phyloP scores from a whole-genome alignment of 1,140 invertebrate genomes.

The Arion vulgaris region DNA sequence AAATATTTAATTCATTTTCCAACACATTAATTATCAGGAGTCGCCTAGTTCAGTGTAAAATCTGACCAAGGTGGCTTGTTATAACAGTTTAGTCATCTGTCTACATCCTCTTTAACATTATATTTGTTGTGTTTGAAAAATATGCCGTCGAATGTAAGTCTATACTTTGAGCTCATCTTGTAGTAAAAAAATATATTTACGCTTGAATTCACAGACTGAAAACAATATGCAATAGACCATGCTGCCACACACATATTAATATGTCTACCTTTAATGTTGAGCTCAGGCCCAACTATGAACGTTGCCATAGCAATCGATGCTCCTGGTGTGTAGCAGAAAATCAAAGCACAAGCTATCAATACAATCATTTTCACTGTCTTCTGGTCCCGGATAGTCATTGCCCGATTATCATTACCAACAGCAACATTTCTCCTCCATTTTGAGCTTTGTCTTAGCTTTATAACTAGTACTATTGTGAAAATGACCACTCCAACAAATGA shows the following conservation, averaged over 20 bases:
- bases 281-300: background rate
- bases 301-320: background rate
- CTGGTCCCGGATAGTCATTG: background rate
- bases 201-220: constrained; percentile 19
- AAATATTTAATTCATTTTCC: no score
- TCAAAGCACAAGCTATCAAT: background rate
- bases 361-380: background rate
- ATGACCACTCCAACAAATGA: background rate
- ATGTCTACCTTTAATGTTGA: constrained; percentile 3
- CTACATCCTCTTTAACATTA: no score
- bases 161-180: constrained; percentile 7
- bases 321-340: background rate
- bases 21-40: no score
- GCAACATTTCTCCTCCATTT: background rate
- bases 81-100: no score
- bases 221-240: background rate
- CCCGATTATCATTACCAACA: no score
- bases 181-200: background rate
- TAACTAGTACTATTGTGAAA: constrained; percentile 11
- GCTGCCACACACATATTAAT: background rate
- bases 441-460: background rate
- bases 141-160: background rate
- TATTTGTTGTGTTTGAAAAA: no score
- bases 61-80: no score
- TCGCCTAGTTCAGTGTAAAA: no score